Percentiles rank a stretch among this genome's conserved stretches.
Conservation (phyloP, 1,140 invertebrate species). For the Bombyx mori region DNA sequence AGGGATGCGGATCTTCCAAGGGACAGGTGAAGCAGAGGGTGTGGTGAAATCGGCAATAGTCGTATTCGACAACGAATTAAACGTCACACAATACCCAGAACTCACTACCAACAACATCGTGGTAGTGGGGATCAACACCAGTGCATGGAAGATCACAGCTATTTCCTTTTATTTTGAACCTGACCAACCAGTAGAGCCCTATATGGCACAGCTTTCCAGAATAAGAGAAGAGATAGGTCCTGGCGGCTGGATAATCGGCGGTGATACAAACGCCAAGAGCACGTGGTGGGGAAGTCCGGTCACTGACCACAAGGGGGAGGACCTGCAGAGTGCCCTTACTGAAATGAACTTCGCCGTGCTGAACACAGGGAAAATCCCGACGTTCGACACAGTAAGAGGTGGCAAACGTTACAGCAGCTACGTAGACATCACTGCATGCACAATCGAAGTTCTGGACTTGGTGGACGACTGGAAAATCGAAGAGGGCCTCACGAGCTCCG, state of each 20-base stretch:
- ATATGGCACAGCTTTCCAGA: not conserved
- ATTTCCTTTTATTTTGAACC: slow-evolving; percentile 3
- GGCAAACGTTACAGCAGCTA: not conserved
- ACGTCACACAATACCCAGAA: not conserved
- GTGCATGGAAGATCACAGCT: not conserved
- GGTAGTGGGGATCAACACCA: not conserved
- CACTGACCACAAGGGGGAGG: not conserved
- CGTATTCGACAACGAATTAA: not conserved
- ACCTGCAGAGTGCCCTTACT: not conserved
- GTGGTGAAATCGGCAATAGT: not conserved
- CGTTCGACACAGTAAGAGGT: not conserved
- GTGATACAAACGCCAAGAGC: not conserved
- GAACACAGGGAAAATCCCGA: not conserved
- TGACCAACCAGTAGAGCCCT: not conserved
- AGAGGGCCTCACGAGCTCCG: not conserved
- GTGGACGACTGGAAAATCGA: not conserved
- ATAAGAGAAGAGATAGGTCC: not conserved
- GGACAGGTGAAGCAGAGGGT: not conserved
- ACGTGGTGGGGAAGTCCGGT: not conserved
- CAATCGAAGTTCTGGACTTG: not conserved
- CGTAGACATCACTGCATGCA: not conserved
- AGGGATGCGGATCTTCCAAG: not conserved
- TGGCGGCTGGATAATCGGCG: not conserved
- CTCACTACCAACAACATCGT: not conserved
- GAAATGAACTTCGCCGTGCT: not conserved